These are phyloP conservation scores for Tachuris rubrigastra DNA, from an alignment of 2,113 vertebrate genomes.

Conservation along the genomic window DNA sequence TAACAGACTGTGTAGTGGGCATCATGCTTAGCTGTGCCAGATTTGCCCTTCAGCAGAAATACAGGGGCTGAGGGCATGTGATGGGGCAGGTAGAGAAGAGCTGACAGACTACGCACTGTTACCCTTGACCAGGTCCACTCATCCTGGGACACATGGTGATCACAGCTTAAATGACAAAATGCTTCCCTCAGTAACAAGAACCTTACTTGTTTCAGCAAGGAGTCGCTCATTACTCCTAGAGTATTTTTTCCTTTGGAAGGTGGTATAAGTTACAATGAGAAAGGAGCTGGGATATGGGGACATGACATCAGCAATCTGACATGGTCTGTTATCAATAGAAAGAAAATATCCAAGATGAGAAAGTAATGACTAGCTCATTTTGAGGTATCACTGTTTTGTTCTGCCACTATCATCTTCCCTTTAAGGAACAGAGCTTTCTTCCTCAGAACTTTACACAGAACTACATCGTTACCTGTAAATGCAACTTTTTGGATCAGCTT, in stretches of 20 bases:
- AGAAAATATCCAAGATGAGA: background rate
- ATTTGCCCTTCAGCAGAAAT: background rate
- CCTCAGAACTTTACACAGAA: background rate
- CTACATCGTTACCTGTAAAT: background rate
- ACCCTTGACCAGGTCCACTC: background rate
- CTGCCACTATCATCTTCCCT: background rate
- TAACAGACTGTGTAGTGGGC: background rate
- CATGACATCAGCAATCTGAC: background rate
- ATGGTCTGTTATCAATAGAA: background rate
- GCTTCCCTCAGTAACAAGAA: background rate
- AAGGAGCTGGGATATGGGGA: background rate
- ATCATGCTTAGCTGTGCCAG: background rate
- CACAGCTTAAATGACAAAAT: background rate
- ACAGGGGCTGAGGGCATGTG: background rate
- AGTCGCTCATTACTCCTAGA: background rate
- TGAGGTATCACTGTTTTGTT: background rate
- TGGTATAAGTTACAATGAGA: background rate
- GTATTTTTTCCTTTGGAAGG: background rate
- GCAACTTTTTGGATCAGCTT: background rate
- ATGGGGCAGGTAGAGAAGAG: background rate
- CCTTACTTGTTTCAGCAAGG: background rate
- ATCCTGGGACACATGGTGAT: background rate
- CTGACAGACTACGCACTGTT: background rate
- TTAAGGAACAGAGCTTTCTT: background rate
- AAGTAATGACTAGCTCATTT: background rate